These are phyloP conservation scores for Pomacea maculata DNA, from an alignment of 1,140 invertebrate genomes.

Conservation along the genomic window DNA sequence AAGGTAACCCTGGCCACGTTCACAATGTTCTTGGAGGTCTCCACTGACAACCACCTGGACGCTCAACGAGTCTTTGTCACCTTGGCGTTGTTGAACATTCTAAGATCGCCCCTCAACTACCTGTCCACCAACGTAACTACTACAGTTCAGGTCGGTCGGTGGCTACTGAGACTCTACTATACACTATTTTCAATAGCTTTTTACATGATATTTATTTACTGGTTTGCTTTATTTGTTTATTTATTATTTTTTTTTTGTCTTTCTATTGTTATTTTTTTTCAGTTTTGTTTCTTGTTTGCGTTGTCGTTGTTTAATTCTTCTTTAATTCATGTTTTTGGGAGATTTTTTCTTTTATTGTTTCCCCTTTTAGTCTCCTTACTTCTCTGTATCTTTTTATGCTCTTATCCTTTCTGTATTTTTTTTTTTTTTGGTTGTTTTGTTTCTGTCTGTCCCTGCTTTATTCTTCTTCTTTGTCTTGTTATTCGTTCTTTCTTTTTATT, in stretches of 20 bases:
- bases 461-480: too few relatives aligned
- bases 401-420: too few relatives aligned
- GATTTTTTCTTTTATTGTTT: not conserved
- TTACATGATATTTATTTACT: too few relatives aligned
- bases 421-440: too few relatives aligned
- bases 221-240: too few relatives aligned
- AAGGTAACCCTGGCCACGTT: constrained; percentile 39
- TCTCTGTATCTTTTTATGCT: not conserved
- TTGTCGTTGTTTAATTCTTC: too few relatives aligned
- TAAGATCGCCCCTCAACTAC: constrained; percentile 82
- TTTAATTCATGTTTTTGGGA: too few relatives aligned
- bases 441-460: too few relatives aligned
- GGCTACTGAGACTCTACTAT: not conserved
- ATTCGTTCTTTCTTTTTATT: too few relatives aligned
- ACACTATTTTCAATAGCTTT: constrained; percentile 1
- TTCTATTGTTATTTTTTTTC: too few relatives aligned
- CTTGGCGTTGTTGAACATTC: constrained; percentile 95
- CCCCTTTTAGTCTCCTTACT: not conserved
- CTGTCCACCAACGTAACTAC: constrained; percentile 50
- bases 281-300: not conserved
- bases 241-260: too few relatives aligned
- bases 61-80: constrained; percentile 91
- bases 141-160: constrained; percentile 25
- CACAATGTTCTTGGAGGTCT: constrained; percentile 26
- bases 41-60: constrained; percentile 70